A percentile compares a stretch with the other conserved stretches of the same genome.
Evolutionary conservation across 2,113 vertebrate genomes (phyloP).

Genomic region (Planiliza haematocheilus): DNA sequence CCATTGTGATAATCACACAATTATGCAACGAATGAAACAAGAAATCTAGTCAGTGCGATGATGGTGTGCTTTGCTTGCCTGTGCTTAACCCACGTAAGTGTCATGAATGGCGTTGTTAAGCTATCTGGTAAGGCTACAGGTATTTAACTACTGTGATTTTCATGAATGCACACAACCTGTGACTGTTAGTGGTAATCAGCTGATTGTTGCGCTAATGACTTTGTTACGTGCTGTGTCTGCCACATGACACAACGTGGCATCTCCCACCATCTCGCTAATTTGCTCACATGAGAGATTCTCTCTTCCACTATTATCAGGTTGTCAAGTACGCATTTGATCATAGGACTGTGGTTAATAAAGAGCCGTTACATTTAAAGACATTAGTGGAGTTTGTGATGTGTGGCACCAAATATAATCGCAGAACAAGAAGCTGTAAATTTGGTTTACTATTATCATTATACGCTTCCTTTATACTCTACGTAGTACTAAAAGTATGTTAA

Average conservation of each 20-base stretch:
- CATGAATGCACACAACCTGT: not conserved
- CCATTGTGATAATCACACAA: not conserved
- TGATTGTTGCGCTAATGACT: constrained; percentile 13
- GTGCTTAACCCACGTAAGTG: not conserved
- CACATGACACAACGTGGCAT: constrained; percentile 42
- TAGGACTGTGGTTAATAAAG: no score
- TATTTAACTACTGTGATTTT: not conserved
- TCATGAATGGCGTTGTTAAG: not conserved
- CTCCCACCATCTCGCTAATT: constrained; percentile 60
- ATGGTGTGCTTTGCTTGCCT: not conserved
- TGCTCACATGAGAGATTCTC: not conserved
- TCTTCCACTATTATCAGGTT: no score
- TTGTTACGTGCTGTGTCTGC: constrained; percentile 16
- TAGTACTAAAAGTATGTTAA: not conserved
- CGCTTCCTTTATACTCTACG: no score
- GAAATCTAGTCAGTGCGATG: not conserved
- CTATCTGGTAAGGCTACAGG: not conserved
- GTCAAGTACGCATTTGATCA: no score
- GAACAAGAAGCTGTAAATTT: not conserved
- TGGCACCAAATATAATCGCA: not conserved
- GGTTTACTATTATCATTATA: no score
- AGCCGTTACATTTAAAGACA: no score
- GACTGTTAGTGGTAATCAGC: not conserved
- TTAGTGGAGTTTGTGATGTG: no score
- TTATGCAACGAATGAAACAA: not conserved